These are phyloP conservation scores for Cochlearius cochlearius DNA, from an alignment of 2,113 vertebrate species.

Conservation along the genomic window DNA sequence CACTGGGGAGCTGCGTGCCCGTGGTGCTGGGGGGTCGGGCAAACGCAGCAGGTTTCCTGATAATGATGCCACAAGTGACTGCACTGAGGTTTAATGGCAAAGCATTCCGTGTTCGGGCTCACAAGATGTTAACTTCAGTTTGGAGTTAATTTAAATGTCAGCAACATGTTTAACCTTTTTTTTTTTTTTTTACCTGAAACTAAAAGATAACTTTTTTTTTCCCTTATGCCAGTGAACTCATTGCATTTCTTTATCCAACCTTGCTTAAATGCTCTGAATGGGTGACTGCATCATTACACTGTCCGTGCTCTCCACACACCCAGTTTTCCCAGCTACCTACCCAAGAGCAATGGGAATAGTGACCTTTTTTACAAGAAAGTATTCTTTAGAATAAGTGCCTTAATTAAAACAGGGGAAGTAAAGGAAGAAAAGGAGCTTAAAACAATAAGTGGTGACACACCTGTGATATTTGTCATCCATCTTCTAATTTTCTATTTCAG, in stretches of 20 bases:
- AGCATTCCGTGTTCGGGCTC: background rate
- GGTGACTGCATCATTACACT: background rate
- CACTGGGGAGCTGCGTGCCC: background rate
- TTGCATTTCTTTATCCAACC: background rate
- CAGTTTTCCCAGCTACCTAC: background rate
- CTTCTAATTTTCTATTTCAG: background rate
- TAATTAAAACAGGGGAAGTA: background rate
- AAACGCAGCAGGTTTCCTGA: background rate
- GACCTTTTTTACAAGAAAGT: background rate
- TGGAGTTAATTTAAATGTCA: background rate
- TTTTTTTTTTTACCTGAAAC: background rate
- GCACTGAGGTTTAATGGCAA: background rate
- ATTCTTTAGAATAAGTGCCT: background rate
- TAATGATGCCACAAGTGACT: background rate
- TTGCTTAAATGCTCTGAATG: background rate
- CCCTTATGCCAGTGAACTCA: background rate
- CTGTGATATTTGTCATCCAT: background rate
- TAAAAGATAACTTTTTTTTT: background rate
- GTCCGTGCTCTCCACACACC: accelerated
- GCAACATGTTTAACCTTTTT: background rate
- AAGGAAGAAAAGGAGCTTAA: background rate
- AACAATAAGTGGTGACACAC: background rate
- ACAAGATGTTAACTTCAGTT: background rate
- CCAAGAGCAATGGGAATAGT: background rate
- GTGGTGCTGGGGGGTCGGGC: background rate